Percentiles rank a stretch among this genome's conserved stretches.
phyloP scores from a whole-genome alignment of 2,888 invertebrate species.

The Lasioglossum calceatum region DNA sequence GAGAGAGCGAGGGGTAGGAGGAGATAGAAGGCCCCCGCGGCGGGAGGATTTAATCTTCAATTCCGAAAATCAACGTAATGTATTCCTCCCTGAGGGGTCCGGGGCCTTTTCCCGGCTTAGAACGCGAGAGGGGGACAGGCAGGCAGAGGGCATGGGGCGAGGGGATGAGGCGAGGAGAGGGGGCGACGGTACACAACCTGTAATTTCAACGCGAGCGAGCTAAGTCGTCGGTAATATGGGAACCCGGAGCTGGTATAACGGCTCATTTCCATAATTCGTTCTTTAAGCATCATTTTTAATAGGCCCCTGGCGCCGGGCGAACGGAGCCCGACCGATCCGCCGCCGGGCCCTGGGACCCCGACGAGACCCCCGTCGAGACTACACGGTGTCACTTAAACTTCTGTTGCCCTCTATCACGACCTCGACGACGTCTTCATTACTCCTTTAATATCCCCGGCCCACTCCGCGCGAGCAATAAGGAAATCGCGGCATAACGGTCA shows the following conservation, averaged over 20 bases:
- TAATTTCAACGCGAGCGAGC: constrained; percentile 81
- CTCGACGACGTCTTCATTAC: constrained; percentile 59
- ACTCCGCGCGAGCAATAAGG: neutral
- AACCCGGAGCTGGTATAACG: constrained; percentile 75
- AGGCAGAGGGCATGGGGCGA: neutral
- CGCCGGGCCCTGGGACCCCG: constrained; percentile 7
- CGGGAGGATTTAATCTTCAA: constrained; percentile 71
- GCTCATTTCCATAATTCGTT: constrained; percentile 83
- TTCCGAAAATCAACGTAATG: constrained; percentile 80
- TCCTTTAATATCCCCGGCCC: constrained; percentile 4
- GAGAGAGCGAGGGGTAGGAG: neutral
- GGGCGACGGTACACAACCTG: constrained; percentile 73
- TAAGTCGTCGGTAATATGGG: constrained; percentile 81
- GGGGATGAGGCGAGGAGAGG: constrained; percentile 12
- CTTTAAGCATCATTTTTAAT: constrained; percentile 83
- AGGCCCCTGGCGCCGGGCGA: constrained; percentile 81
- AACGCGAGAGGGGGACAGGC: constrained; percentile 37
- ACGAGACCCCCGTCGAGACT: constrained; percentile 61
- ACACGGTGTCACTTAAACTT: constrained; percentile 63
- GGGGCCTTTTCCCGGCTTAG: constrained; percentile 54
- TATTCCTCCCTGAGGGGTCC: constrained; percentile 71
- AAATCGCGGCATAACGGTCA: neutral
- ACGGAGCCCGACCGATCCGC: constrained; percentile 27
- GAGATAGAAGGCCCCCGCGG: constrained; percentile 46
- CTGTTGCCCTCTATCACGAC: constrained; percentile 44